These are phyloP conservation scores for Phylloscopus trochilus DNA, from an alignment of 2,113 vertebrate species.

Conservation along the genomic window DNA sequence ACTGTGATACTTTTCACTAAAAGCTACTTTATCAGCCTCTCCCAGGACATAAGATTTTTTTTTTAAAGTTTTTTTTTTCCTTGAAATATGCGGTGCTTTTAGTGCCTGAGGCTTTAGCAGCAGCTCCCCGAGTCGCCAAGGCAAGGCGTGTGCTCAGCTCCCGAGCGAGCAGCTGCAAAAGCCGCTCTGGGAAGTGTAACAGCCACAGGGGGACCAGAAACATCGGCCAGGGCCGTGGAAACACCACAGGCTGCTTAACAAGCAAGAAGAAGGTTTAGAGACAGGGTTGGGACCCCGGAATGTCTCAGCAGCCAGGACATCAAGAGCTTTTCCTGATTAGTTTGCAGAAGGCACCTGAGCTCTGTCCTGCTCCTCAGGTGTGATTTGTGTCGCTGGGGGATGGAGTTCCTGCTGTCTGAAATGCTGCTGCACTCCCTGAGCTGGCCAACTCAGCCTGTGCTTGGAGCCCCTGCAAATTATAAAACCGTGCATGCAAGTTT, in stretches of 20 bases:
- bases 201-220: neutral
- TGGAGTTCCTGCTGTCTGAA: neutral
- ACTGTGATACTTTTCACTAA: neutral
- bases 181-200: neutral
- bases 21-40: neutral
- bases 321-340: neutral
- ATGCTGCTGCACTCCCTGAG: neutral
- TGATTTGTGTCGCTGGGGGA: neutral
- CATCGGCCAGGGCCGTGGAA: neutral
- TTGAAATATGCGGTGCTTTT: neutral
- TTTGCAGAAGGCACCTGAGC: neutral
- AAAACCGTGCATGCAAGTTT: neutral
- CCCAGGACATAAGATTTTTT: neutral
- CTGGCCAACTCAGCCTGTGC: neutral
- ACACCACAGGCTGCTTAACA: neutral
- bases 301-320: neutral
- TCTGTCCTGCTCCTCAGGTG: neutral
- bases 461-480: neutral
- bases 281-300: neutral
- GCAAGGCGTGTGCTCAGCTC: rapidly evolving
- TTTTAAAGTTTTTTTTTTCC: neutral
- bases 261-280: neutral
- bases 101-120: neutral
- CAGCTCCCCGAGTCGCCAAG: neutral
- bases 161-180: neutral